A percentile compares a stretch with the other conserved stretches of the same genome.
These are phyloP conservation scores for Linnaemya vulpina DNA, from an alignment of 2,888 invertebrate genomes.

Conservation along the genomic window DNA sequence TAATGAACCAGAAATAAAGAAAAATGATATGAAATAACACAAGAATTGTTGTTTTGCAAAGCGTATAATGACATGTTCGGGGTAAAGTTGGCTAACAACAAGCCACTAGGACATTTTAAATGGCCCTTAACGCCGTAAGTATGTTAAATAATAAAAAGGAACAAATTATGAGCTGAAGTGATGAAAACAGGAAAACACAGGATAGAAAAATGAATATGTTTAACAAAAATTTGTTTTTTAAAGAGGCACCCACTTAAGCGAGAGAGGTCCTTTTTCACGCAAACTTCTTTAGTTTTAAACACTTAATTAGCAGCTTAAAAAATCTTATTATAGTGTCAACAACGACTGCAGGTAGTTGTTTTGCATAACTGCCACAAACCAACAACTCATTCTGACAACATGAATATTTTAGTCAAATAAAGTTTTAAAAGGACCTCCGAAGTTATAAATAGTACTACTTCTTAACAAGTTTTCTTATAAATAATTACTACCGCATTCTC, in stretches of 20 bases:
- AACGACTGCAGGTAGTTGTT: background rate
- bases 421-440: background rate
- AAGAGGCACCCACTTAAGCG: background rate
- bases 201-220: background rate
- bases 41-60: conserved; percentile 11
- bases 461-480: too few relatives aligned
- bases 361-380: background rate
- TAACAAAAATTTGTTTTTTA: background rate
- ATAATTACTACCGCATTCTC: too few relatives aligned
- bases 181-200: background rate
- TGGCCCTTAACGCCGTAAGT: conserved; percentile 25
- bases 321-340: background rate
- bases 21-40: conserved; percentile 14
- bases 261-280: background rate
- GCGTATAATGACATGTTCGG: conserved; percentile 4
- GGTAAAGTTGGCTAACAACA: conserved; percentile 12
- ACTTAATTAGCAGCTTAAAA: background rate
- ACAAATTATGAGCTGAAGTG: conserved; percentile 17
- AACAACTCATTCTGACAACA: background rate
- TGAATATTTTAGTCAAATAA: background rate
- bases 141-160: conserved; percentile 21
- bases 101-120: conserved; percentile 19
- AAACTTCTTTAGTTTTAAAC: background rate
- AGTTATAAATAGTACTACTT: background rate
- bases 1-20: background rate